These are phyloP conservation scores for Galbula dea DNA, from an alignment of 2,113 vertebrate species.

Conservation along the genomic window DNA sequence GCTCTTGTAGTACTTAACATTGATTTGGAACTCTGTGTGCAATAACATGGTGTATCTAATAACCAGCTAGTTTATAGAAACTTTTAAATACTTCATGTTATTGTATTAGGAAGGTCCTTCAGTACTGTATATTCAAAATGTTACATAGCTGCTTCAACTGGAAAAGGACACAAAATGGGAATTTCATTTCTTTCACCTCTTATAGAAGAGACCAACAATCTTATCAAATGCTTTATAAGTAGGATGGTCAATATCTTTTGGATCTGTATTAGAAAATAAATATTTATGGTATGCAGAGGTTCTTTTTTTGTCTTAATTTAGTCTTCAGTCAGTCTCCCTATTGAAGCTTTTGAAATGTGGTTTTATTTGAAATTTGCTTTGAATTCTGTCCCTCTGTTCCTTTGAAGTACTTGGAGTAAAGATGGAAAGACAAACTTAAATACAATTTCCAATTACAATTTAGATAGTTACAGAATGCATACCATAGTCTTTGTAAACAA, in stretches of 20 bases:
- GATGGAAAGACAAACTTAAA: not conserved
- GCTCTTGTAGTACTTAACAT: not conserved
- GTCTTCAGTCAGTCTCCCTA: not conserved
- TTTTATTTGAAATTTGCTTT: not conserved
- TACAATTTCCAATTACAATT: not conserved
- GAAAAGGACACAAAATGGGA: not conserved
- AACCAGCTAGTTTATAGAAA: not conserved
- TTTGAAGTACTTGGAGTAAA: not conserved
- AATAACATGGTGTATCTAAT: not conserved
- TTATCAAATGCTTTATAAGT: not conserved
- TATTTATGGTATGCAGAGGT: not conserved
- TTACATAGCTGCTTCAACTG: not conserved
- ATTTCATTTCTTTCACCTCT: not conserved
- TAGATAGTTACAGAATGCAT: not conserved
- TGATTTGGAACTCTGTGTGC: not conserved
- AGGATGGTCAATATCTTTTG: not conserved
- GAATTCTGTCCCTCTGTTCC: not conserved
- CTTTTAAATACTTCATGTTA: not conserved
- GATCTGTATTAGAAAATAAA: not conserved
- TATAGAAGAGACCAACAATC: not conserved
- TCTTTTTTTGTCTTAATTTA: not conserved
- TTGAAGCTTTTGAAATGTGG: not conserved
- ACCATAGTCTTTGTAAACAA: not conserved
- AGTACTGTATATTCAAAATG: not conserved
- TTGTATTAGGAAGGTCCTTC: not conserved